Base-by-base conservation (phyloP, 2,797 vertebrate species). In the Podargus strigoides region DNA sequence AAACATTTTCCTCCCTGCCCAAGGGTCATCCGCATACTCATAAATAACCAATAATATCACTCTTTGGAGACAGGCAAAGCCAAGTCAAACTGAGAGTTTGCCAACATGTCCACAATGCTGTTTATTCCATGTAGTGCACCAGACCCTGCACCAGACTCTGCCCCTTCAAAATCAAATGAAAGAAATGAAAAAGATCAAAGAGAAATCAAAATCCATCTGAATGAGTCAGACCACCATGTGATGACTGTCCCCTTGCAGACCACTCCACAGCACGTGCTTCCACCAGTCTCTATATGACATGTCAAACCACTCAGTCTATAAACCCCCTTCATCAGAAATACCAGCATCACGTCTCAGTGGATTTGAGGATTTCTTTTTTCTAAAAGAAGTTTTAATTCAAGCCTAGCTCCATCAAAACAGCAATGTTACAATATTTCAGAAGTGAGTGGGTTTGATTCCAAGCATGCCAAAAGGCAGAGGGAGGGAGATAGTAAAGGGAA, bases 11-110 rank as follows among this genome's bases (percentile, higher is more conserved):
- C 82, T 67, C 74, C 59, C 94, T 83, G 86, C 82, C 42, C 75
- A 95, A 82, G 96, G 92, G 94, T 96, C 96, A 96, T 85, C 84
- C 2, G 1, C 92, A 95, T 96, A 92, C 70, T 96, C 94, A 94
- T 93, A 95, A 94, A 93, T 93, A 97, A 94, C 70, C 76, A 87
- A 90, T 92, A 95, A 94, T 88, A 94, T 88, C 93, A 95, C 70
- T 91, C 96, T 87, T 70, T 59, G 73, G 92, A 95, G 81, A 90
- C 24, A 47, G 89, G 76, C 23, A 4, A 92, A 94, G 95, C 93
- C 94, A 96, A 93, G 87, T 94, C 86, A 96, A 91, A 96, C 88
- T 73, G 87, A 94, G 77, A 79, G 44, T 78, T 94, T 96, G 92
- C 89, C 92, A 96, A 44, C 73, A 64, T 24, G 39, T 90, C 93